Evolutionary conservation across 2,113 vertebrate species (phyloP).

Genomic region (Tenebrosternarchus preto): DNA sequence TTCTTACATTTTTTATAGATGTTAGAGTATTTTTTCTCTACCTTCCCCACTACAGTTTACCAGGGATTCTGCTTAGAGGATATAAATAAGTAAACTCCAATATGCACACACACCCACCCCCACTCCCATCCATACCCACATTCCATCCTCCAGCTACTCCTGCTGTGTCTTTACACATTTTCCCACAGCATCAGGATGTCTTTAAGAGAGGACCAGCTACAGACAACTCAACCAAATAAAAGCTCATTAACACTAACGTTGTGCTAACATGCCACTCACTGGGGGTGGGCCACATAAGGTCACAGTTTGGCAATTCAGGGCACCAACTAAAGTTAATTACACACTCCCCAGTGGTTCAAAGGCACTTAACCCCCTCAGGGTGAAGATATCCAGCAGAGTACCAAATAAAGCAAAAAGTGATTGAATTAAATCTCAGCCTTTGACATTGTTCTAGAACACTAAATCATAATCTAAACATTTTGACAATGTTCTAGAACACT

Average conservation of each 20-base stretch:
- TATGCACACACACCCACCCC: too few species aligned
- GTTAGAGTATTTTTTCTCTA: background rate
- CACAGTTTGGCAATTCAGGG: slow-evolving; percentile 62
- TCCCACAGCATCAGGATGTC: slow-evolving; percentile 7
- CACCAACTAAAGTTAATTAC: slow-evolving; percentile 60
- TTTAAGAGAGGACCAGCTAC: slow-evolving; percentile 34
- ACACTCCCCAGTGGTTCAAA: slow-evolving; percentile 47
- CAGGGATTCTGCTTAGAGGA: slow-evolving; percentile 5
- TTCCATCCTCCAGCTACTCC: slow-evolving; percentile 71
- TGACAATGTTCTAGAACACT: background rate
- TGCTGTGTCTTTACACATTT: slow-evolving; percentile 7
- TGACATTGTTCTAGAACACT: background rate
- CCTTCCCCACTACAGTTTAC: background rate
- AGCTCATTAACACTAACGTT: slow-evolving; percentile 76
- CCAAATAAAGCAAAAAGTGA: slow-evolving; percentile 35
- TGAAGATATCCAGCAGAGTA: slow-evolving; percentile 43
- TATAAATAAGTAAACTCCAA: slow-evolving; percentile 24
- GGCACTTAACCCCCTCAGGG: slow-evolving; percentile 46
- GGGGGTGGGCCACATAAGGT: slow-evolving; percentile 67
- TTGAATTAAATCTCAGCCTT: slow-evolving; percentile 6
- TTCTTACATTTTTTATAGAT: too few species aligned
- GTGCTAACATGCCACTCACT: slow-evolving; percentile 76
- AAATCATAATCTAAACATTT: background rate
- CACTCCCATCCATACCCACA: slow-evolving; percentile 60
- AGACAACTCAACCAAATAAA: slow-evolving; percentile 67